phyloP scores from a whole-genome alignment of 2,797 vertebrate genomes.

The Yasuhikotakia modesta region DNA sequence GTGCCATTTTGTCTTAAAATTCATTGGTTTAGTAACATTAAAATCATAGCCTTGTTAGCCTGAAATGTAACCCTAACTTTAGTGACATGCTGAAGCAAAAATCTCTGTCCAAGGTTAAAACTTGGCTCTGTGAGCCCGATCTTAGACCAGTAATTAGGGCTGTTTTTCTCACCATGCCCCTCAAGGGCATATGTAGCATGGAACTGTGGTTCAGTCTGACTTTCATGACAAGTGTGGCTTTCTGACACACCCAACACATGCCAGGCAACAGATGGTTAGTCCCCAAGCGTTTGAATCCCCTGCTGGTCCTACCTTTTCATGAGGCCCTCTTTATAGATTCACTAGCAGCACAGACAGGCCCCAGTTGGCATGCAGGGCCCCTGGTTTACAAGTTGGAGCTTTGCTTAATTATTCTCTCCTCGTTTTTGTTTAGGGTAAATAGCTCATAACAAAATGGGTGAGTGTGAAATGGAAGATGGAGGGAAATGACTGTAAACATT shows the following conservation, averaged over 20 bases:
- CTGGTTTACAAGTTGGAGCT: conserved; percentile 30
- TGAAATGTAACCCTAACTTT: conserved; percentile 10
- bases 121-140: conserved; percentile 16
- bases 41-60: background rate
- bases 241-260: conserved; percentile 73
- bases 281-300: conserved; percentile 62
- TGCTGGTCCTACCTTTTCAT: conserved; percentile 40
- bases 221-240: conserved; percentile 73
- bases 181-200: conserved; percentile 53
- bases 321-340: conserved; percentile 63
- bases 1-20: too few relatives aligned
- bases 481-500: background rate
- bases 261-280: conserved; percentile 75
- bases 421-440: conserved; percentile 9
- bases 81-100: conserved; percentile 50
- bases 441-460: conserved; percentile 4
- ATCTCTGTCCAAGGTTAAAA: conserved; percentile 19
- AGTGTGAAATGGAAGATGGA: background rate
- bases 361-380: background rate
- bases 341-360: conserved; percentile 64
- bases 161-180: conserved; percentile 9
- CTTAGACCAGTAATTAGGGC: conserved; percentile 53
- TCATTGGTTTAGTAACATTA: too few relatives aligned
- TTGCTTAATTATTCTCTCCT: conserved; percentile 30
- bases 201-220: conserved; percentile 66